phyloP scores from a whole-genome alignment of 2,113 vertebrate species.

The Synodontis membranacea region DNA sequence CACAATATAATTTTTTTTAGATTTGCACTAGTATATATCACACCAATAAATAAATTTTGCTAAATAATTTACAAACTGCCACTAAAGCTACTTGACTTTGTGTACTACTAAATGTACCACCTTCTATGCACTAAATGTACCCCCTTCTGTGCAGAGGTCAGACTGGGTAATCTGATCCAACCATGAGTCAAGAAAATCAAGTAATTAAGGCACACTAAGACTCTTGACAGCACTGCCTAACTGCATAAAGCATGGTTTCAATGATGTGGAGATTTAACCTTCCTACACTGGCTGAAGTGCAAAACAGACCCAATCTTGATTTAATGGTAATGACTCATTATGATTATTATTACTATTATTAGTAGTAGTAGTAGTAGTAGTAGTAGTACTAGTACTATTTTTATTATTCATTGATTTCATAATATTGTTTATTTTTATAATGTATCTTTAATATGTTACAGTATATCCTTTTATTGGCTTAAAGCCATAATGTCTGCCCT shows the following conservation, averaged over 20 bases:
- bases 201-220: neutral
- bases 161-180: too few relatives aligned
- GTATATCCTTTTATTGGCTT: too few relatives aligned
- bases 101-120: neutral
- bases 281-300: neutral
- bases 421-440: too few relatives aligned
- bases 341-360: too few relatives aligned
- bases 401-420: too few relatives aligned
- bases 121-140: neutral
- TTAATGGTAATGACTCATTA: too few relatives aligned
- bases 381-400: too few relatives aligned
- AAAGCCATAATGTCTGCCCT: neutral
- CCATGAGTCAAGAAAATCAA: neutral
- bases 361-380: too few relatives aligned
- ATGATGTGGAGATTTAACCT: neutral
- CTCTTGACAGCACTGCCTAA: neutral
- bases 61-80: neutral
- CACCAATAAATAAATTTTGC: neutral
- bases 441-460: too few relatives aligned
- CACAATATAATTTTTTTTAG: too few relatives aligned
- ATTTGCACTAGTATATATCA: too few relatives aligned
- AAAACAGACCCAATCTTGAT: too few relatives aligned
- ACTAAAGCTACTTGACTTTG: neutral
- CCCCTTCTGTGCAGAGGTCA: neutral
- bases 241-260: neutral